These are phyloP conservation scores for Megalonaias nervosa DNA, from an alignment of 1,140 invertebrate species.

Conservation along the genomic window DNA sequence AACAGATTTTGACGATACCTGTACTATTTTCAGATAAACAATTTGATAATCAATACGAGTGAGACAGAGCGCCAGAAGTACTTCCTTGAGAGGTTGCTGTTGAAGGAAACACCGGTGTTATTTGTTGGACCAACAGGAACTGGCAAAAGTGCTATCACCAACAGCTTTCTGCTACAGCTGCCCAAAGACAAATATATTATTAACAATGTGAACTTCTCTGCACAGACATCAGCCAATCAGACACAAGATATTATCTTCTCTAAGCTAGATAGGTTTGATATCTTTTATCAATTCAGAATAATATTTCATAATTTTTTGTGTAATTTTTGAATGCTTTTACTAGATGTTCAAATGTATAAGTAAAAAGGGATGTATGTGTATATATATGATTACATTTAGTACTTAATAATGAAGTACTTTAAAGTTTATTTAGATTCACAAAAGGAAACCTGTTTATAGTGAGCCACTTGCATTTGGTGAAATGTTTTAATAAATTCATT, in stretches of 20 bases:
- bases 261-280: conserved; percentile 66
- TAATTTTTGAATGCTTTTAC: no score
- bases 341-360: no score
- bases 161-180: conserved; percentile 67
- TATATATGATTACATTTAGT: no score
- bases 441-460: no score
- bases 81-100: conserved; percentile 64
- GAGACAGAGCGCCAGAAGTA: conserved; percentile 68
- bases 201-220: conserved; percentile 71
- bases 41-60: conserved; percentile 68
- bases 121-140: conserved; percentile 71
- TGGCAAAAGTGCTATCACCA: conserved; percentile 70
- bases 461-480: no score
- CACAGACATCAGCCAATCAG: conserved; percentile 70
- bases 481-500: no score
- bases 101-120: conserved; percentile 59
- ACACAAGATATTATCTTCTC: conserved; percentile 71
- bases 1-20: neutral
- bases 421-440: no score
- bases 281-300: neutral
- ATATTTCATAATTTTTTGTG: neutral
- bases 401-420: no score
- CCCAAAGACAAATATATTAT: conserved; percentile 67
- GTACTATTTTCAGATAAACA: conserved; percentile 59
- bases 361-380: no score